Evolutionary conservation across 2,113 vertebrate species (phyloP).

Genomic region (Notechis scutatus): DNA sequence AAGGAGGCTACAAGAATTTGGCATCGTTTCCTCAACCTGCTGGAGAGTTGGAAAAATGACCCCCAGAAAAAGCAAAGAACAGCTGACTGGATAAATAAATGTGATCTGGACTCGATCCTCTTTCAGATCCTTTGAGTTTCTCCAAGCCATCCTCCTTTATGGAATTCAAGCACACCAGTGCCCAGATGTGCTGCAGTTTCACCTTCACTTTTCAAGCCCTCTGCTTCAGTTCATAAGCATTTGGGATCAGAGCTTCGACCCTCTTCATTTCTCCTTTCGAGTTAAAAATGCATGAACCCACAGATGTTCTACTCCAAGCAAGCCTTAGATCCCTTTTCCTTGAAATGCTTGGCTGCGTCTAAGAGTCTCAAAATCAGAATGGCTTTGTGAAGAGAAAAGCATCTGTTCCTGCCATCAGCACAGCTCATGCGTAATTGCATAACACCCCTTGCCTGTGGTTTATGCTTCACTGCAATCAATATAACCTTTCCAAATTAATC

Average conservation of each 20-base stretch:
- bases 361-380: conserved; percentile 8
- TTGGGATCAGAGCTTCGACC: fast-evolving
- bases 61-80: background rate
- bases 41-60: background rate
- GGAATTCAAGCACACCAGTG: background rate
- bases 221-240: background rate
- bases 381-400: background rate
- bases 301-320: background rate
- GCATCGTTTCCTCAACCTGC: background rate
- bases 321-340: background rate
- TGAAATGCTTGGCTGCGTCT: background rate
- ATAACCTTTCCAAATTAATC: conserved; percentile 66
- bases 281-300: background rate
- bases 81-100: background rate
- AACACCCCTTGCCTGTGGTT: conserved; percentile 50
- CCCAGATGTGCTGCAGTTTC: background rate
- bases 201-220: background rate
- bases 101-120: background rate
- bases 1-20: background rate
- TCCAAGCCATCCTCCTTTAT: fast-evolving
- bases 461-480: conserved; percentile 47
- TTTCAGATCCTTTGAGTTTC: background rate
- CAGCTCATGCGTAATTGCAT: conserved; percentile 33
- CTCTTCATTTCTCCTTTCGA: fast-evolving
- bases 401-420: conserved; percentile 20